These are phyloP conservation scores for Sarcophaga peregrina DNA, from an alignment of 1,140 invertebrate species.

Conservation along the genomic window DNA sequence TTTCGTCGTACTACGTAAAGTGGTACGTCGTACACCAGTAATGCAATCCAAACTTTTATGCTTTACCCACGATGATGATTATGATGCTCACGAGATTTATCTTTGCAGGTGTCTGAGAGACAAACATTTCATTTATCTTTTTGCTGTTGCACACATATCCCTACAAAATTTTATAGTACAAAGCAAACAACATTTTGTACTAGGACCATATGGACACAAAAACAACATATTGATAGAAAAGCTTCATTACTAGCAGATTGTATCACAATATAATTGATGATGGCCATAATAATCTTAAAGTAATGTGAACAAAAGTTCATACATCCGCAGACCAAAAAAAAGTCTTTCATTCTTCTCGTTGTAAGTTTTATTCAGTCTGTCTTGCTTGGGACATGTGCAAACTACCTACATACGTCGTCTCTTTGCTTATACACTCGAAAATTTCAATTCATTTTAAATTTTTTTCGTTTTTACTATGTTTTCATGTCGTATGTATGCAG, in stretches of 20 bases:
- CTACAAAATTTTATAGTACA: background rate
- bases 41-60: no score
- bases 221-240: conserved; percentile 13
- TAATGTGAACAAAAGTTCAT: conserved; percentile 5
- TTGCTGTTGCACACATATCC: background rate
- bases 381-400: background rate
- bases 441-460: no score
- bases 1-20: no score
- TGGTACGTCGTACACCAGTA: no score
- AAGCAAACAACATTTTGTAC: background rate
- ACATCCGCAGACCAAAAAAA: no score
- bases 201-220: no score
- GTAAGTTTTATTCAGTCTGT: background rate
- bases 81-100: background rate
- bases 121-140: conserved; percentile 33
- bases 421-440: no score
- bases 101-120: conserved; percentile 23
- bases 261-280: conserved; percentile 37
- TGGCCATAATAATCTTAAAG: conserved; percentile 35
- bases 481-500: no score
- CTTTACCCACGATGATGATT: no score
- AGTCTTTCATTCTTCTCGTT: background rate
- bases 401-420: no score
- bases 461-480: no score
- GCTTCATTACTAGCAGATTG: conserved; percentile 35